Evolutionary conservation across 1,140 invertebrate genomes (phyloP).

Genomic region (Drosophila kanapiae): DNA sequence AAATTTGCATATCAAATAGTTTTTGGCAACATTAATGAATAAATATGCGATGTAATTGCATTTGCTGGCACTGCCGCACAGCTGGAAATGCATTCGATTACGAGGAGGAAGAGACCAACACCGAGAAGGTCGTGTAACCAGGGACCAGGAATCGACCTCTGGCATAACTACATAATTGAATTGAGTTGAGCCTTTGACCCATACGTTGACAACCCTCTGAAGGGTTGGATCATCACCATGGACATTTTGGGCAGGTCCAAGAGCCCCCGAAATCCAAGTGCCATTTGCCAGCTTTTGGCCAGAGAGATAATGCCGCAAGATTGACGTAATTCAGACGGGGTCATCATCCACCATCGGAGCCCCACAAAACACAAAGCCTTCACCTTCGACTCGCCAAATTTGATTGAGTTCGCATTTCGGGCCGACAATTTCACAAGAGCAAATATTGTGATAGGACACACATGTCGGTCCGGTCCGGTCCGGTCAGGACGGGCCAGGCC

Average conservation of each 20-base stretch:
- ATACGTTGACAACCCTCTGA: conserved; percentile 3
- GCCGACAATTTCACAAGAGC: conserved; percentile 30
- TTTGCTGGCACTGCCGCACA: conserved; percentile 1
- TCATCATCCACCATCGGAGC: conserved; percentile 29
- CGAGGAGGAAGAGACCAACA: not conserved
- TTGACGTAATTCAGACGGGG: conserved; percentile 49
- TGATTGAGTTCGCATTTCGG: conserved; percentile 44
- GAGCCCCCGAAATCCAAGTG: conserved; percentile 8
- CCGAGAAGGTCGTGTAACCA: not conserved
- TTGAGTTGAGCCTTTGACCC: conserved; percentile 32
- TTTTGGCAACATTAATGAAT: conserved; percentile 49
- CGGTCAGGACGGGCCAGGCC: not conserved
- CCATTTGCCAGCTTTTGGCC: conserved; percentile 15
- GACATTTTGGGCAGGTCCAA: not conserved
- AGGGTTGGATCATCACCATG: conserved; percentile 34
- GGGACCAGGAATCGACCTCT: not conserved
- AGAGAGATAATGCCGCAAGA: conserved; percentile 44
- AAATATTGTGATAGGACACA: conserved; percentile 54
- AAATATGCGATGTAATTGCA: conserved; percentile 52
- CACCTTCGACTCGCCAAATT: conserved; percentile 31
- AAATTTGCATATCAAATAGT: conserved; percentile 46
- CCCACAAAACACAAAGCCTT: conserved; percentile 36
- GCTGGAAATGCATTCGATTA: conserved; percentile 10
- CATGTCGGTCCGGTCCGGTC: not conserved
- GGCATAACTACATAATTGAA: conserved; percentile 43